Evolutionary conservation across 2,113 vertebrate genomes (phyloP), one percentile per base, ranked within the genome.

Genomic region (Psilopsiagon aurifrons): DNA sequence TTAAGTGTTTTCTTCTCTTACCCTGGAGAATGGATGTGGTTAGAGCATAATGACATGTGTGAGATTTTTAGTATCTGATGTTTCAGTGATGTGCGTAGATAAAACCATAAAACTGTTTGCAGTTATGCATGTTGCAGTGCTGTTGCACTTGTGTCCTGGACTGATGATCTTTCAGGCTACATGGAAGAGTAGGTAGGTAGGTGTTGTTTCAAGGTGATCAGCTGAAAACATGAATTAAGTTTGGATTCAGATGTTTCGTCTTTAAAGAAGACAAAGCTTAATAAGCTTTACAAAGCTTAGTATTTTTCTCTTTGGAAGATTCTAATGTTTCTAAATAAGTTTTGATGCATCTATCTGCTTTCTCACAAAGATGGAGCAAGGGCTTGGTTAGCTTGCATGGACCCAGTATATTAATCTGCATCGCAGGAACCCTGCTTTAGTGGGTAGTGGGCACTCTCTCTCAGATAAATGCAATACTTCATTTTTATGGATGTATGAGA

Each of bases 381-480:
- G 62, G 28, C n/a, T 70, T 0, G 4, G 28, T 0, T 28, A 35
- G 12, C 63, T 63, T 44, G 12, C 4, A 0, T 8, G 18, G 24
- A 6, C 12, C 7, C 39, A 5, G n/a, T 14, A 37, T 71, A 70
- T 47, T 10, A 49, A 10, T 11, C 15, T 43, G 17, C 27, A 5
- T 70, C 51, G 18, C 51, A 70, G 64, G 55, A 78, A 4, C 11
- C 17, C 28, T 70, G 49, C 54, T 62, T 33, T 46, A 17, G 13
- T 43, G 68, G 37, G 18, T 46, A 17, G 13, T 43, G 68, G 37
- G 18, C 11, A 27, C 46, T 55, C 59, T 33, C 41, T 18, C 52
- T 67, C n/a, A 23, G 11, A 15, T 54, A 51, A 41, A 76, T 44
- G 7, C 13, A 47, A 0, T 7, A 9, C 25, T 76, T 86, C 1